phyloP scores from a whole-genome alignment of 2,888 invertebrate genomes.

The Congeria kusceri region DNA sequence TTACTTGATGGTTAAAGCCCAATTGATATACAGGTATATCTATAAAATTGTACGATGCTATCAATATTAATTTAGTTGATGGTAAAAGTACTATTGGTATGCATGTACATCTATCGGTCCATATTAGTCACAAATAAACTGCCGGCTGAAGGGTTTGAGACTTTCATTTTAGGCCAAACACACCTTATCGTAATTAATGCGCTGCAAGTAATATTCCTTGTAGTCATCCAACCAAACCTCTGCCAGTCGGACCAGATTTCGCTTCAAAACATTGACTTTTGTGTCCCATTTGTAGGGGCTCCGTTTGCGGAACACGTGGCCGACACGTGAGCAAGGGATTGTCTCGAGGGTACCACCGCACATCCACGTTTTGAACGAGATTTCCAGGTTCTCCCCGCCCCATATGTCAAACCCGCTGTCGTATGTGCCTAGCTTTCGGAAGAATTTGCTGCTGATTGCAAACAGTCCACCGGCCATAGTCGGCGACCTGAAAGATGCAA shows the following conservation, averaged over 20 bases:
- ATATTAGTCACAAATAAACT: too few species aligned
- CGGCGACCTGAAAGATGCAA: constrained; percentile 71
- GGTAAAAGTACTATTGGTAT: too few species aligned
- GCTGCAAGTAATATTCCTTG: constrained; percentile 83
- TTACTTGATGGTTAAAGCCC: too few species aligned
- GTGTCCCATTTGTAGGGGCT: constrained; percentile 92
- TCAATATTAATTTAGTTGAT: too few species aligned
- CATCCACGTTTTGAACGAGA: constrained; percentile 99
- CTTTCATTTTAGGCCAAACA: too few species aligned
- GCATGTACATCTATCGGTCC: too few species aligned
- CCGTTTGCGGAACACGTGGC: constrained; percentile 96
- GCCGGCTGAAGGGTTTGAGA: too few species aligned
- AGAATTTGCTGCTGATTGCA: constrained; percentile 95
- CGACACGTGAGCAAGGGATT: constrained; percentile 97
- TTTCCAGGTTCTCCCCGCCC: constrained; percentile 99
- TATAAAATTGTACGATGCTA: too few species aligned
- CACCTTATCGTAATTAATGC: constrained; percentile 64
- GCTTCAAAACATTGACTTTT: constrained; percentile 90
- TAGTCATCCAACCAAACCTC: constrained; percentile 99
- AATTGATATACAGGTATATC: too few species aligned
- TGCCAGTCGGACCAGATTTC: constrained; percentile 96
- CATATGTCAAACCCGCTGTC: constrained; percentile 98
- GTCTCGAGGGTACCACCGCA: constrained; percentile 97
- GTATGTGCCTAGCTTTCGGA: constrained; percentile 91
- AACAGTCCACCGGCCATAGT: constrained; percentile 92